A percentile compares a stretch with the other conserved stretches of the same genome.
Evolutionary conservation across 2,113 vertebrate genomes (phyloP).

Genomic region (Bujurquina vittata): DNA sequence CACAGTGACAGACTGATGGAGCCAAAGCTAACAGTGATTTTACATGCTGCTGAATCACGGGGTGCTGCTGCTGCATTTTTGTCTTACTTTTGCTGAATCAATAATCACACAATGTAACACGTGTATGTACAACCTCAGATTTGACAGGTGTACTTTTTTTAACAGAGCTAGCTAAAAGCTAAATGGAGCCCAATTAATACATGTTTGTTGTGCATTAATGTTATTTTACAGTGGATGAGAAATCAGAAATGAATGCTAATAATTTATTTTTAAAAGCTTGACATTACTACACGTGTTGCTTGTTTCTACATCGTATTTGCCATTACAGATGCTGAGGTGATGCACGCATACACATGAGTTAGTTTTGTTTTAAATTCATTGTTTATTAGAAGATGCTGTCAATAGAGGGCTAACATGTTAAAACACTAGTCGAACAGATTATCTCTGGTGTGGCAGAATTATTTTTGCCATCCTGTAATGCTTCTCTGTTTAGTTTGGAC

Average conservation of each 20-base stretch:
- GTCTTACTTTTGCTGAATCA: background rate
- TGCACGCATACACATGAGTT: background rate
- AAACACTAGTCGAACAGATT: background rate
- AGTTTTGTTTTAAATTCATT: background rate
- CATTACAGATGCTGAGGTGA: background rate
- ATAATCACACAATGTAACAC: background rate
- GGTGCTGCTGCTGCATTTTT: background rate
- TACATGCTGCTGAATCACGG: too few species aligned
- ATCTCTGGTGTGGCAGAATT: slow-evolving; percentile 29
- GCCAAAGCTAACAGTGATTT: background rate
- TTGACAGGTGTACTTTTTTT: background rate
- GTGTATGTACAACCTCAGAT: background rate
- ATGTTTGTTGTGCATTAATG: background rate
- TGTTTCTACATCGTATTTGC: background rate
- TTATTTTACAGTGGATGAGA: background rate
- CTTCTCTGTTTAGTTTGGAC: slow-evolving; percentile 61
- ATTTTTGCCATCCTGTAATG: slow-evolving; percentile 18
- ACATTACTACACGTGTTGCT: background rate
- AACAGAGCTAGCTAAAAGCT: background rate
- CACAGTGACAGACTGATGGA: background rate
- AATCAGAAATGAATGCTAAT: background rate
- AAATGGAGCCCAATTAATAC: background rate
- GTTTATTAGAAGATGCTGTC: background rate
- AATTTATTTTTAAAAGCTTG: background rate
- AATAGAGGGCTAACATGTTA: slow-evolving; percentile 1